Base-by-base conservation (phyloP, 1,140 invertebrate species). In the Sinella curviseta region DNA sequence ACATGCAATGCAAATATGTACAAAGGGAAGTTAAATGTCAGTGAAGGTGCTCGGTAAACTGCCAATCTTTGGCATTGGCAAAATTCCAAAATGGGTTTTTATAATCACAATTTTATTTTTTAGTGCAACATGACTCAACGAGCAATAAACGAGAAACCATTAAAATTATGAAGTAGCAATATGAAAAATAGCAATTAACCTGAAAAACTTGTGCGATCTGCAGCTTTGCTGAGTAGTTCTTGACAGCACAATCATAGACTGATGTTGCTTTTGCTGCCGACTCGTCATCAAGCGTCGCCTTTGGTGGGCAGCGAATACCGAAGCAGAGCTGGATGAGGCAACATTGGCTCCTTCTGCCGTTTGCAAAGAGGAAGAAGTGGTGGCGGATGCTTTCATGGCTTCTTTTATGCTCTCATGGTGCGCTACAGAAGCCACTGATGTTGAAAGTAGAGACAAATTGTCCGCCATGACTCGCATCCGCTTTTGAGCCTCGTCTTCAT, bases 151-250 rank as follows among this genome's bases (percentile, higher is more conserved):
- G n/a, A n/a, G n/a, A n/a, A n/a, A n/a, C n/a, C n/a, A n/a, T n/a
- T n/a, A n/a, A n/a, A n/a, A n/a, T n/a, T n/a, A n/a, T n/a, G n/a
- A n/a, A n/a, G n/a, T n/a, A n/a, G n/a, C n/a, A 48, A 48, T 48
- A 48, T 12, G 8, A 48, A 48, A 48, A 20, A 48, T 48, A 48
- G 8, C 39, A 48, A 48, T 48, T 48, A 26, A 70, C 65, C 65
- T 70, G 65, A 70, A 70, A 33, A 70, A 70, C 31, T 70, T 70
- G 31, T 70, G 65, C 31, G 65, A 70, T 70, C 31, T 70, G 65
- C n/a, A n/a, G n/a, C 26, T 31, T 70, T 30, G 30, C 65, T 70
- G 30, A n/a, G 65, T 8, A 4, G 65, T 70, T 70, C 65, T 30
- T 33, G 65, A 70, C 30, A 70, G 65, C 28, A 70, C 31, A n/a